Base-by-base conservation (phyloP, 2,113 vertebrate genomes). In the Sarotherodon lohbergeri region DNA sequence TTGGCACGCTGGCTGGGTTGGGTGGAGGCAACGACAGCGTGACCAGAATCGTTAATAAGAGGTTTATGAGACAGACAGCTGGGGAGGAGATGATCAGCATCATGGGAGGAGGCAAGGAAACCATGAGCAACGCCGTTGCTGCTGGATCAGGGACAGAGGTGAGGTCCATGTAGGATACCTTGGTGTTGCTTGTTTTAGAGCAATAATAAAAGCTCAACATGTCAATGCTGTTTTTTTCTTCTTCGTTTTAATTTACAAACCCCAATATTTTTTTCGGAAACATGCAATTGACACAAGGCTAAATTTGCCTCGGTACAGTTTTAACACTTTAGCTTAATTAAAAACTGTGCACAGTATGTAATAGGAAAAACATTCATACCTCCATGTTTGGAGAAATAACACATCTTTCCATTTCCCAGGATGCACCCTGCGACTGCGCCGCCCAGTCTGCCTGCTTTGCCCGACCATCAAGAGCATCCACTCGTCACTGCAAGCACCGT, bases 401-500 rank as follows among this genome's bases (percentile, higher is more conserved):
- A 81, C 2, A 43, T 81, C 16, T 61, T 73, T 80, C 6, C 80
- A 4, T 88, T 84, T 85, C 80, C 84, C 94, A 99, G 99, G 98
- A 99, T 82, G 93, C 91, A n/a, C 95, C 97, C 5, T 99, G 98
- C 92, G 98, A 99, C 94, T 99, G 99, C 71, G 97, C 96, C 46
- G 94, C 96, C 66, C 98, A 98, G 95, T 96, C 98, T 29, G 95
- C 98, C 89, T 99, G 98, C 93, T 96, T 97, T 4, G 87, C 96
- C 91, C 96, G 98, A 82, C 95, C 98, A 0, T 97, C 98, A 7
- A 97, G 98, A 91, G 95, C 97, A 6, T 57, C 96, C 3, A 4
- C 96, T 39, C 98, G 98, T 86, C 98, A 97, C 86, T 99, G 99
- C 96, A 98, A 97, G 94, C 97, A 98, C 92, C 98, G 98, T 81